Base-by-base conservation (phyloP, 2,888 invertebrate species). In the Dryobotodes eremita region DNA sequence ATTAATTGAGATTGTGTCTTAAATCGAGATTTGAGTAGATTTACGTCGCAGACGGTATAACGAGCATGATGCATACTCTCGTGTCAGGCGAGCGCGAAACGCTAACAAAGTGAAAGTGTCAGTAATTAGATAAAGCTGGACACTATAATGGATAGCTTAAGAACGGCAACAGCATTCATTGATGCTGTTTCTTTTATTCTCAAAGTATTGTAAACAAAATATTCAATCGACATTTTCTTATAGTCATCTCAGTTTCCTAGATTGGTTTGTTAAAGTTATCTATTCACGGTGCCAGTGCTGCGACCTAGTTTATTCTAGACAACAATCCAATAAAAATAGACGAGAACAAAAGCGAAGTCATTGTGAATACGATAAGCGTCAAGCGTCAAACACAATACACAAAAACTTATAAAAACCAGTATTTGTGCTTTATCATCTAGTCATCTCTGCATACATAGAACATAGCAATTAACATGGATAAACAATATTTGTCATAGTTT, bases 81-180 rank as follows among this genome's bases (percentile, higher is more conserved):
- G 57, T 36, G 31, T n/a, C 55, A 13, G 26, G 36, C 36, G 55
- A 26, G 26, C 53, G 53, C 53, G 31, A 10, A 3, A 23, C 53
- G 36, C 66, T 50, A 23, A 6, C 15, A 59, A 62, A 61, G 83
- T 48, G 83, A 77, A 71, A 83, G 77, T 76, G n/a, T 68, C 62
- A 55, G 42, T 23, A 48, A 57, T 53, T 66, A 42, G 53, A 61
- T 36, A 70, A 36, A 53, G 31, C 11, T 70, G 26, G 36, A 15
- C 23, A 65, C 50, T 65, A 42, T 36, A 36, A 69, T 53, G 69
- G 64, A 68, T 75, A 57, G 57, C 26, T 48, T 69, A 31, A n/a
- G 59, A 75, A 31, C 42, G 20, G 42, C 42, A 55, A 53, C 15
- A 50, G 50, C 48, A 26, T 42, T 23, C n/a, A 7, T 23, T 26